Evolutionary conservation across 1,140 invertebrate genomes (phyloP).

Genomic region (Archivesica marissinica): DNA sequence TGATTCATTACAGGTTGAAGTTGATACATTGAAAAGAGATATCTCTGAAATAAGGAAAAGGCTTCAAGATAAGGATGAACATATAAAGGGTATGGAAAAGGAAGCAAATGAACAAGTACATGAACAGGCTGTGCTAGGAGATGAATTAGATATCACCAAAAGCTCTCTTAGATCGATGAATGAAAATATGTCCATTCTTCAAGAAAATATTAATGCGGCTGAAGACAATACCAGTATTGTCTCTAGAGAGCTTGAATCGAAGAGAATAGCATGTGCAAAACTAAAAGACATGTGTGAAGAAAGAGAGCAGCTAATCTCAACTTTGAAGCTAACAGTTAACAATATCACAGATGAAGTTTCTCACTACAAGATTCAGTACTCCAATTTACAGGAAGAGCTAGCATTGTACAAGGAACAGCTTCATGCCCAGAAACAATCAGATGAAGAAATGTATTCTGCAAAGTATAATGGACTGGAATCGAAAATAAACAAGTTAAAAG

Average conservation of each 20-base stretch:
- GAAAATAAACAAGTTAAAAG: neutral
- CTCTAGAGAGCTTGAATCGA: conserved; percentile 19
- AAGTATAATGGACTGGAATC: conserved; percentile 12
- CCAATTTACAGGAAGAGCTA: conserved; percentile 36
- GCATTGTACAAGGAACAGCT: conserved; percentile 28
- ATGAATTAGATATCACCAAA: conserved; percentile 53
- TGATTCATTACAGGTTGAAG: conserved; percentile 37
- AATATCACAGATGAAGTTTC: conserved; percentile 45
- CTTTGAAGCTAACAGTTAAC: conserved; percentile 50
- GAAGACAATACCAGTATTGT: conserved; percentile 31
- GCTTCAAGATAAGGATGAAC: conserved; percentile 57
- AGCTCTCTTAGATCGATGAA: conserved; percentile 54
- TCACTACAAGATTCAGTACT: conserved; percentile 57
- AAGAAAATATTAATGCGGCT: conserved; percentile 31
- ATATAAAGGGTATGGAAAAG: conserved; percentile 56
- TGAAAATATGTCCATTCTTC: conserved; percentile 43
- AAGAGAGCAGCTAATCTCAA: conserved; percentile 39
- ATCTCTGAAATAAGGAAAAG: conserved; percentile 13
- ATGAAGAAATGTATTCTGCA: neutral
- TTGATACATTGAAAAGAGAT: conserved; percentile 34
- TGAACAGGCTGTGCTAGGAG: conserved; percentile 28
- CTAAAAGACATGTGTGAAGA: conserved; percentile 38
- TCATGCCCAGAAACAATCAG: neutral
- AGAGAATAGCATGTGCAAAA: conserved; percentile 45
- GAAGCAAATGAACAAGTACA: conserved; percentile 55